Conservation (phyloP, 2,888 invertebrate genomes). For the Lasioglossum calceatum region DNA sequence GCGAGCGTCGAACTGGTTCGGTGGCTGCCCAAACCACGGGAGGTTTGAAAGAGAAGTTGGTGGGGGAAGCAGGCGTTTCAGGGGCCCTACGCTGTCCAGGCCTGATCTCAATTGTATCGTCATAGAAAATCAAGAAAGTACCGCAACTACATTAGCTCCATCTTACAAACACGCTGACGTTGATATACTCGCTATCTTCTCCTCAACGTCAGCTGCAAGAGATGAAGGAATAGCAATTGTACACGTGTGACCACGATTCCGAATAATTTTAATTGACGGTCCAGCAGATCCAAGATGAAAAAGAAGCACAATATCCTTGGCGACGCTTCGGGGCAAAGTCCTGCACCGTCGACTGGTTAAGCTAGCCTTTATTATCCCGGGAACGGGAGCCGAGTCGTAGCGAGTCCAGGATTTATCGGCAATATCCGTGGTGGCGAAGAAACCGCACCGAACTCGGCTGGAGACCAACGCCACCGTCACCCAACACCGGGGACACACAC, state of each 20-base stretch:
- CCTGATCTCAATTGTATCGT: too few relatives aligned
- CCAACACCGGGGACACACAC: background rate
- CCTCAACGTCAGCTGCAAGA: background rate
- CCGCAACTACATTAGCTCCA: too few relatives aligned
- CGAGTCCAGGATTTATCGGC: constrained; percentile 59
- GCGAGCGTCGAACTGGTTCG: constrained; percentile 57
- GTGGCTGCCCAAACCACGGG: background rate
- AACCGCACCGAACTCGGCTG: constrained; percentile 26
- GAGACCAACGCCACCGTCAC: constrained; percentile 30
- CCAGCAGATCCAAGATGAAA: background rate
- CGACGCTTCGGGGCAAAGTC: background rate
- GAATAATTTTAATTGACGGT: background rate
- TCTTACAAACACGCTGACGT: too few relatives aligned
- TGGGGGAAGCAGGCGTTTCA: too few relatives aligned
- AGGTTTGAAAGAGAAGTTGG: too few relatives aligned
- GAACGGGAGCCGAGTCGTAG: constrained; percentile 26
- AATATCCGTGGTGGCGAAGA: constrained; percentile 53
- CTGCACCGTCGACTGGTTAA: background rate
- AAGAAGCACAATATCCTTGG: constrained; percentile 51
- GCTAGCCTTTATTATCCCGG: constrained; percentile 59
- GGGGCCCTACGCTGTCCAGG: too few relatives aligned
- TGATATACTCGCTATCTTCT: background rate
- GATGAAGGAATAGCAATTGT: background rate
- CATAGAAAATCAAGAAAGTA: too few relatives aligned
- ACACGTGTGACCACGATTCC: background rate